Percentiles rank a stretch among this genome's conserved stretches.
Conservation (phyloP, 2,113 vertebrate genomes). For the Brachirus orientalis region DNA sequence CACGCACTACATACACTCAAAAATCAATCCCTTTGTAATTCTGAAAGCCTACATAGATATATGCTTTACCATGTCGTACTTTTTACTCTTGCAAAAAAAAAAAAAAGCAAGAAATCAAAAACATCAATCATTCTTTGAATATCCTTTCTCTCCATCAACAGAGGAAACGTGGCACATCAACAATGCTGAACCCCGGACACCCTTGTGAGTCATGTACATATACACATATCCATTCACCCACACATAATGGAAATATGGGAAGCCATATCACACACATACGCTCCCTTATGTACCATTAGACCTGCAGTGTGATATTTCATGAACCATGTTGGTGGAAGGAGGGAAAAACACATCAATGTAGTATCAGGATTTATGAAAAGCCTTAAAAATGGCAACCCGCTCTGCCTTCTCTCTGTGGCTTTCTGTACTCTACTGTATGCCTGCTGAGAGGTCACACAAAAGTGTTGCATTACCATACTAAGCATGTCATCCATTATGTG, state of each 20-base stretch:
- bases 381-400: conserved; percentile 3
- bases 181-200: conserved; percentile 50
- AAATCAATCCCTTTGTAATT: conserved; percentile 38
- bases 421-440: background rate
- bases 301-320: conserved; percentile 37
- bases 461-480: background rate
- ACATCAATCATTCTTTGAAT: conserved; percentile 62
- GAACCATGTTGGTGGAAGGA: conserved; percentile 24
- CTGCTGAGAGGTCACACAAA: conserved; percentile 16
- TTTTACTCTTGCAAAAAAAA: conserved; percentile 31
- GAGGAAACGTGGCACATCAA: conserved; percentile 49
- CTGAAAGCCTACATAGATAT: conserved; percentile 39
- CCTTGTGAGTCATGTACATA: conserved; percentile 29
- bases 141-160: conserved; percentile 46
- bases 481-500: background rate
- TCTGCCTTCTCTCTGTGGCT: background rate
- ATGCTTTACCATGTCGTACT: conserved; percentile 25
- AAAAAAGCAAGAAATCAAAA: conserved; percentile 49
- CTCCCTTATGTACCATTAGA: conserved; percentile 40
- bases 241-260: conserved; percentile 51
- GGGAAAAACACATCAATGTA: conserved; percentile 12
- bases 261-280: conserved; percentile 40
- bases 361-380: conserved; percentile 25
- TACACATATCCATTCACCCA: conserved; percentile 24
- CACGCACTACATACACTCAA: conserved; percentile 16